Percentiles rank a stretch among this genome's conserved stretches.
phyloP scores from a whole-genome alignment of 2,113 vertebrate species.

The Cryptomyrus ogoouensis region DNA sequence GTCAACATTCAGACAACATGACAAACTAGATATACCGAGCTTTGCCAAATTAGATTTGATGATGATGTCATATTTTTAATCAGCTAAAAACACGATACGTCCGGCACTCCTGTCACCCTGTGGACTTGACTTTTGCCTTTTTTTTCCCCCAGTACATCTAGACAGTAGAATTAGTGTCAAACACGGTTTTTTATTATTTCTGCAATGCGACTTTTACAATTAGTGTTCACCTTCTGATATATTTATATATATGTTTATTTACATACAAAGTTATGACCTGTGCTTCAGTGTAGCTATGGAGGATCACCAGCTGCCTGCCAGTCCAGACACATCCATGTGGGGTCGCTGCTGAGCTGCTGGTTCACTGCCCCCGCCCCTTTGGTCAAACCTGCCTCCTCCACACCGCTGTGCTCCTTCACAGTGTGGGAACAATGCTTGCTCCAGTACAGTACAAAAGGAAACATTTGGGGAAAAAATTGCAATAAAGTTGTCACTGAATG shows the following conservation, averaged over 20 bases:
- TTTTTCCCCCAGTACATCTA: conserved; percentile 34
- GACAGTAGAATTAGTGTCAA: conserved; percentile 34
- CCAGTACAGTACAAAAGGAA: neutral
- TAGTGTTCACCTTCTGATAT: conserved; percentile 29
- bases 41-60: neutral
- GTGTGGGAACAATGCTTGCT: conserved; percentile 16
- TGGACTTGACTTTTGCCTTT: conserved; percentile 28
- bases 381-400: neutral
- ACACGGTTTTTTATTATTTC: conserved; percentile 18
- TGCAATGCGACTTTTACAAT: conserved; percentile 29
- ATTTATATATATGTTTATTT: conserved; percentile 28
- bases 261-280: conserved; percentile 35
- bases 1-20: neutral
- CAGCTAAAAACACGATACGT: conserved; percentile 25
- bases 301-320: conserved; percentile 12
- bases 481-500: neutral
- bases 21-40: neutral
- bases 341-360: conserved; percentile 4
- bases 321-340: conserved; percentile 18
- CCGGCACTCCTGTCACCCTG: conserved; percentile 39
- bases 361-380: neutral
- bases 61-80: neutral
- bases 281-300: conserved; percentile 27
- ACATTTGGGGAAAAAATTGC: neutral
- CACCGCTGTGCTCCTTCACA: neutral